Evolutionary conservation across 2,888 invertebrate species (phyloP).

Genomic region (Theretra japonica): DNA sequence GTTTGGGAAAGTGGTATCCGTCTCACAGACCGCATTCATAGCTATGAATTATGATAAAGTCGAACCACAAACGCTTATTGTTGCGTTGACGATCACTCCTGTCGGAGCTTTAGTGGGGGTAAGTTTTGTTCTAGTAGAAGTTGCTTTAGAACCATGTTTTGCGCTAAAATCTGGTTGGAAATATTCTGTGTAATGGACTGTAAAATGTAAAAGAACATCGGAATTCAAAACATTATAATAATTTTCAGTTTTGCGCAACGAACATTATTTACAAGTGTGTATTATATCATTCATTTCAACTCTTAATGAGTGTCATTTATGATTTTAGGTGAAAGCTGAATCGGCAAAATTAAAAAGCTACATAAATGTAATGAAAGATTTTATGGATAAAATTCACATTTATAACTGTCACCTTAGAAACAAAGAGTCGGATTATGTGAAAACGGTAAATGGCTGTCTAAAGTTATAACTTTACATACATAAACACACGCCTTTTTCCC

Average conservation of each 20-base stretch:
- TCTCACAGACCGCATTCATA: slow-evolving; percentile 21
- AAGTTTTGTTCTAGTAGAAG: neutral
- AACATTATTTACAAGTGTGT: no score
- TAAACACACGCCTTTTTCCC: no score
- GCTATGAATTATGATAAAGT: slow-evolving; percentile 16
- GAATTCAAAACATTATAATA: no score
- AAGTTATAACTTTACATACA: neutral
- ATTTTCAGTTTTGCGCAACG: no score
- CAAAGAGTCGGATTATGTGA: slow-evolving; percentile 33
- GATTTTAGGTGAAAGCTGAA: slow-evolving; percentile 36
- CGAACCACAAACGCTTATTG: neutral
- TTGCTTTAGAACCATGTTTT: no score
- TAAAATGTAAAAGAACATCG: no score
- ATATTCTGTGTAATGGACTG: no score
- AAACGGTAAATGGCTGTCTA: slow-evolving; percentile 34
- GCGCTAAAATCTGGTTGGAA: no score
- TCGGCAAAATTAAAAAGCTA: slow-evolving; percentile 33
- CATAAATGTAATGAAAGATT: slow-evolving; percentile 38
- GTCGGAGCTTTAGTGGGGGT: slow-evolving; percentile 29
- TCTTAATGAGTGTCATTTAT: neutral
- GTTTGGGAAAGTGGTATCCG: neutral
- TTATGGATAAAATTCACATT: slow-evolving; percentile 39
- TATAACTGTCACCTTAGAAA: slow-evolving; percentile 32
- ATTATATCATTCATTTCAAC: neutral
- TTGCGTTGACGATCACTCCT: slow-evolving; percentile 26